Conservation (phyloP, 1,140 invertebrate genomes). For the Drosophila melanica region DNA sequence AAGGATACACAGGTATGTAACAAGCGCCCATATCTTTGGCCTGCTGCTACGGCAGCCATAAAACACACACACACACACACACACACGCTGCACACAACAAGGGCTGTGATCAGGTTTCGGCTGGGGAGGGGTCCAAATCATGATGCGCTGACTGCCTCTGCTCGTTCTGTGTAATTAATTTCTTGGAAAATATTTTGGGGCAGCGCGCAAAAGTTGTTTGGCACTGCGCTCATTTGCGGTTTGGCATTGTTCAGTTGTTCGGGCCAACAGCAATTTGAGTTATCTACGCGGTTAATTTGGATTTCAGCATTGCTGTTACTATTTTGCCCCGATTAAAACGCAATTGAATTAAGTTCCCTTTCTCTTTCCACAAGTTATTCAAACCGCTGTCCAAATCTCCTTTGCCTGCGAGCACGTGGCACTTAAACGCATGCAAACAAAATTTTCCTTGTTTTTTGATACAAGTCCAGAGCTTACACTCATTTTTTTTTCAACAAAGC, state of each 20-base stretch:
- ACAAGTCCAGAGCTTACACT: too few relatives aligned
- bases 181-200: slow-evolving; percentile 67
- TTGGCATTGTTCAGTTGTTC: slow-evolving; percentile 35
- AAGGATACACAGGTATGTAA: slow-evolving; percentile 62
- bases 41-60: slow-evolving; percentile 43
- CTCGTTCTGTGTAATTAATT: slow-evolving; percentile 67
- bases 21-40: slow-evolving; percentile 36
- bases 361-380: not conserved
- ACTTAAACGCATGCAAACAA: slow-evolving; percentile 16
- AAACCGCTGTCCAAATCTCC: slow-evolving; percentile 48
- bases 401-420: slow-evolving; percentile 31
- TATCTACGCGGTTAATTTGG: slow-evolving; percentile 64
- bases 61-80: slow-evolving; percentile 26
- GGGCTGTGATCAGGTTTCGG: not conserved
- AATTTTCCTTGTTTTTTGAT: too few relatives aligned
- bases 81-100: slow-evolving; percentile 3
- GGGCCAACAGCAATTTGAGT: slow-evolving; percentile 47
- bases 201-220: slow-evolving; percentile 31
- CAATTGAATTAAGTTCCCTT: slow-evolving; percentile 65
- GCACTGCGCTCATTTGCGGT: slow-evolving; percentile 35
- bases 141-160: slow-evolving; percentile 9
- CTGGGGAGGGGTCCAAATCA: not conserved
- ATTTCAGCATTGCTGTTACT: not conserved
- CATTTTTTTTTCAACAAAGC: slow-evolving; percentile 60
- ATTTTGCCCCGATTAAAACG: slow-evolving; percentile 35